Evolutionary conservation across 1,140 invertebrate species (phyloP).

Genomic region (Ditylenchus dipsaci): DNA sequence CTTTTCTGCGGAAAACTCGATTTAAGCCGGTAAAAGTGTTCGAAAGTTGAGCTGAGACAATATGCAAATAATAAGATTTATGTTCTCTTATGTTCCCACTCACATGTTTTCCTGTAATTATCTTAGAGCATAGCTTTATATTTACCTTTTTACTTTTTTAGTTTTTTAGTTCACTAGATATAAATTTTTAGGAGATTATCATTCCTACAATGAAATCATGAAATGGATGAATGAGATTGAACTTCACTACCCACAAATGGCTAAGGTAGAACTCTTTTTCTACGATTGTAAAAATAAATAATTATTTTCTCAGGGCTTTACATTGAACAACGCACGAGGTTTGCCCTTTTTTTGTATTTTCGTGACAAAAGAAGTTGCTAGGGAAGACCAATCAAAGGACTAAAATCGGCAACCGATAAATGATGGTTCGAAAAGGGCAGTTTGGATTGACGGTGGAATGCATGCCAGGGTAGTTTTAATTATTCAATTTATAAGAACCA

Average conservation of each 20-base stretch:
- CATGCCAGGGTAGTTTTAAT: background rate
- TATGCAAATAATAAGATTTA: too few relatives aligned
- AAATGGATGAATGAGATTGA: constrained; percentile 60
- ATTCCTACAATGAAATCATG: constrained; percentile 59
- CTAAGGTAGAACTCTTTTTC: constrained; percentile 36
- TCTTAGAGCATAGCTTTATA: too few relatives aligned
- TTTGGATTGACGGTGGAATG: constrained; percentile 60
- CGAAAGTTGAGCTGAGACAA: too few relatives aligned
- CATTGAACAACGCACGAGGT: constrained; percentile 60
- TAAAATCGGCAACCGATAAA: constrained; percentile 56
- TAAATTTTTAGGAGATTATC: constrained; percentile 41
- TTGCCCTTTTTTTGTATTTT: too few relatives aligned
- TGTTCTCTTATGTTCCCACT: too few relatives aligned
- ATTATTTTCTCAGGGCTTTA: constrained; percentile 21
- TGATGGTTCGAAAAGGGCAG: constrained; percentile 43
- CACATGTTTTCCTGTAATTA: too few relatives aligned
- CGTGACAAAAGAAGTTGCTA: too few relatives aligned
- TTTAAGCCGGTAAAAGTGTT: too few relatives aligned
- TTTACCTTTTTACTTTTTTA: too few relatives aligned
- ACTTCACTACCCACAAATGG: constrained; percentile 56
- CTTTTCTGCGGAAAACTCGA: too few relatives aligned
- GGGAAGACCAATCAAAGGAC: constrained; percentile 56
- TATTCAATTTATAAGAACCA: background rate
- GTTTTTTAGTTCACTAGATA: too few relatives aligned
- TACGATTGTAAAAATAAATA: constrained; percentile 7